These are phyloP conservation scores for Pseudomyrmex dendroicus DNA, from an alignment of 1,140 invertebrate genomes.

Conservation along the genomic window DNA sequence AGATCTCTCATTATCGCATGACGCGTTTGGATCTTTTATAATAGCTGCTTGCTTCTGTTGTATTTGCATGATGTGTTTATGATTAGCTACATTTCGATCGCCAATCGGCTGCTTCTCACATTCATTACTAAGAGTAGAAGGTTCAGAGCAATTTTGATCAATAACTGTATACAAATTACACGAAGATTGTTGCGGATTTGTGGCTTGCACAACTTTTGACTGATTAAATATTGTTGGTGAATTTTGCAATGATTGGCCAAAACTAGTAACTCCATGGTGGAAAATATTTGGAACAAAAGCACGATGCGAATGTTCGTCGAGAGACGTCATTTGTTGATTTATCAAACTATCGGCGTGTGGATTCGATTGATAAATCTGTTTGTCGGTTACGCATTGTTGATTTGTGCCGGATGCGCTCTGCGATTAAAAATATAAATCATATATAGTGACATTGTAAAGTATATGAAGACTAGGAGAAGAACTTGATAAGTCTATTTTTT, in stretches of 20 bases:
- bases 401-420: neutral
- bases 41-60: neutral
- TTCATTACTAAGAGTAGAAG: neutral
- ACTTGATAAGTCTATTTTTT: too few relatives aligned
- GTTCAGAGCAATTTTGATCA: neutral
- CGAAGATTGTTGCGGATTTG: neutral
- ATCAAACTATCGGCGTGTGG: slow-evolving; percentile 35
- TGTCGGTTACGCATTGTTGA: slow-evolving; percentile 59
- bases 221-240: slow-evolving; percentile 16
- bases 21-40: neutral
- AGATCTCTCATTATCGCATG: neutral
- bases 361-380: slow-evolving; percentile 30
- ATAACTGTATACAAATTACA: neutral
- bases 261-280: neutral
- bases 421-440: neutral
- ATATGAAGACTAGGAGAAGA: too few relatives aligned
- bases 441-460: too few relatives aligned
- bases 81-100: slow-evolving; percentile 47
- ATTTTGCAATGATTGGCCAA: neutral
- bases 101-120: slow-evolving; percentile 66
- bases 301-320: slow-evolving; percentile 60
- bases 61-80: slow-evolving; percentile 24
- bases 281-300: slow-evolving; percentile 61
- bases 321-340: slow-evolving; percentile 26
- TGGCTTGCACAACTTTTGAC: neutral